Evolutionary conservation across 2,797 vertebrate species (phyloP), one percentile per base, ranked within the genome.

Genomic region (Sebastes hubbsi): DNA sequence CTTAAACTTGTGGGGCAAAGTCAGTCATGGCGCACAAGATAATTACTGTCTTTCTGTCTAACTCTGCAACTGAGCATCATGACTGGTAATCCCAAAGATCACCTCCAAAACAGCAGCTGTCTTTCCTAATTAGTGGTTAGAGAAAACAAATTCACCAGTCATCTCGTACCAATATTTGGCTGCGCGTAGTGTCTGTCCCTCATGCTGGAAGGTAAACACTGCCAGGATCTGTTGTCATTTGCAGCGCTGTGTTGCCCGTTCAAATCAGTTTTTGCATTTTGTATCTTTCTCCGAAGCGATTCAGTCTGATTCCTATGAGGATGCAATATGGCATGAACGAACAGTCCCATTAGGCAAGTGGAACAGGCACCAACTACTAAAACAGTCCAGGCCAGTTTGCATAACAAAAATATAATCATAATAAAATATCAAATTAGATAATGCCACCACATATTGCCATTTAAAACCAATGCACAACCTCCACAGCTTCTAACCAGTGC

Each of bases 41-140:
- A 55, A 77, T 77, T 36, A 49, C 10, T 12, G 58, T 22, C 12
- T 30, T 54, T 72, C 36, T 69, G 32, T 61, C 16, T 24, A 32
- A 36, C 5, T 68, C n/a, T 76, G 32, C 36, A 27, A 67, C 32
- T 68, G 29, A 70, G 32, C 55, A 63, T 64, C 61, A 12, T 30
- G 58, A 77, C 38, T 78, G 22, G 22, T 67, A 68, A 65, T 75
- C n/a, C 46, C 32, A 67, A 66, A 73, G 7, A 38, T 81, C 38
- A 34, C 14, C 22, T 65, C 27, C 42, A 54, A 49, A 79, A 79
- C 62, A 78, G 34, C 66, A 77, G 46, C 70, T 83, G 80, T 72
- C 64, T 77, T 67, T 74, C 34, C 55, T 77, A 80, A 77, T 82
- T 72, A 58, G 73, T 27, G 36, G 80, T 55, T 29, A 34, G 25